Evolutionary conservation across 2,113 vertebrate species (phyloP).

Genomic region (Hydrochoerus hydrochaeris): DNA sequence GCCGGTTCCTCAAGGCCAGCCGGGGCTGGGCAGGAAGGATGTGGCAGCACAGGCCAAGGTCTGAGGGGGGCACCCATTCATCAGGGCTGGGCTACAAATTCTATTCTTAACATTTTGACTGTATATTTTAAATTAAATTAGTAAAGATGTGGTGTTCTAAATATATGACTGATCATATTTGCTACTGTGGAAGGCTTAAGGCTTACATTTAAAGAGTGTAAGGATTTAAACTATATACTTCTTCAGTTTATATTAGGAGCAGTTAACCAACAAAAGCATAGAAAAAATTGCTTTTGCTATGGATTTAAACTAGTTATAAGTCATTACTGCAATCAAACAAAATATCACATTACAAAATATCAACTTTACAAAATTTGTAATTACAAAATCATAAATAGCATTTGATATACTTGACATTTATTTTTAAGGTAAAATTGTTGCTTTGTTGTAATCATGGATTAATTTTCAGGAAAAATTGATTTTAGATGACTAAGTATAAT

Average conservation of each 20-base stretch:
- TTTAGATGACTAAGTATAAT: neutral
- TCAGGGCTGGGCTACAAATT: too few relatives aligned
- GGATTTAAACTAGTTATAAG: neutral
- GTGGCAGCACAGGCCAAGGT: too few relatives aligned
- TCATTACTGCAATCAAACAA: neutral
- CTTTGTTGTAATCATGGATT: neutral
- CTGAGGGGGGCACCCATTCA: too few relatives aligned
- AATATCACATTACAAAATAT: neutral
- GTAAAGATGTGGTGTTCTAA: neutral
- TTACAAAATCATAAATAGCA: neutral
- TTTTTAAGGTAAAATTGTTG: neutral
- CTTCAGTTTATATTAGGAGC: neutral
- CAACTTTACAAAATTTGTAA: neutral
- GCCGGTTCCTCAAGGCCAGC: too few relatives aligned
- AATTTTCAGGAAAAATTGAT: neutral
- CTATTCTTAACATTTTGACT: neutral
- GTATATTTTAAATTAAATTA: neutral
- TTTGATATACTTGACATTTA: neutral
- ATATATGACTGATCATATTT: neutral
- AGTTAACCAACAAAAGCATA: neutral
- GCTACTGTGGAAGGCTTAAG: too few relatives aligned
- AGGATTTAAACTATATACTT: neutral
- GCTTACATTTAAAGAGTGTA: neutral
- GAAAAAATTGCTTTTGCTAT: neutral
- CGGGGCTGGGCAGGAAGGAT: too few relatives aligned